A percentile compares a stretch with the other conserved stretches of the same genome.
Evolutionary conservation across 2,888 invertebrate genomes (phyloP).

Genomic region (Abscondita cerata): DNA sequence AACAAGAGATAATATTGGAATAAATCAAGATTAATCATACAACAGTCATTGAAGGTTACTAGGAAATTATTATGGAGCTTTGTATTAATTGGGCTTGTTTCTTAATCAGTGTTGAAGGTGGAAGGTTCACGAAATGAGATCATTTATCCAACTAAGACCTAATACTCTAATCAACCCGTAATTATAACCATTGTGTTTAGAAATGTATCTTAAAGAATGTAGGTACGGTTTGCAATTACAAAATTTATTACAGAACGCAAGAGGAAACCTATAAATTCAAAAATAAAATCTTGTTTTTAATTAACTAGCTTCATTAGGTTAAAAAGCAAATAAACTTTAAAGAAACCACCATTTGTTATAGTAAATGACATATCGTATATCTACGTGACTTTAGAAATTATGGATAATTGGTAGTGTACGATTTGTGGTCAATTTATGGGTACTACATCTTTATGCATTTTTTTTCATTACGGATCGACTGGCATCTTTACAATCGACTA

Average conservation of each 20-base stretch:
- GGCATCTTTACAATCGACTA: not conserved
- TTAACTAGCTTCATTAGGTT: conserved; percentile 25
- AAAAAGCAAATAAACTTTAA: conserved; percentile 19
- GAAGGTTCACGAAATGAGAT: conserved; percentile 33
- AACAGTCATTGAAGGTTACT: conserved; percentile 21
- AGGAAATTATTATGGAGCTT: conserved; percentile 19
- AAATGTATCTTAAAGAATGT: conserved; percentile 28
- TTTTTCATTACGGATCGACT: not conserved
- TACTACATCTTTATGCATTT: not conserved
- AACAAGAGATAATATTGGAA: conserved; percentile 10
- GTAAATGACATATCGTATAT: conserved; percentile 22
- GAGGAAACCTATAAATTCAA: conserved; percentile 22
- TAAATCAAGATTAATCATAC: conserved; percentile 27
- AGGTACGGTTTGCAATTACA: conserved; percentile 25
- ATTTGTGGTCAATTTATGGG: conserved; percentile 21
- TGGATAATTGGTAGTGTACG: conserved; percentile 20
- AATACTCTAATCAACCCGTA: conserved; percentile 28
- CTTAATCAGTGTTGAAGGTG: conserved; percentile 28
- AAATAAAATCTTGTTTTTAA: conserved; percentile 30
- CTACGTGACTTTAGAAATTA: conserved; percentile 18
- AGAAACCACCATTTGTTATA: conserved; percentile 14
- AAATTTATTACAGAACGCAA: conserved; percentile 20
- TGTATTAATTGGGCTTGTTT: conserved; percentile 27
- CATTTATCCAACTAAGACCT: conserved; percentile 28
- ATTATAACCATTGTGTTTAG: conserved; percentile 33